Conservation (phyloP, 2,888 invertebrate species). For the Erebia aethiops region DNA sequence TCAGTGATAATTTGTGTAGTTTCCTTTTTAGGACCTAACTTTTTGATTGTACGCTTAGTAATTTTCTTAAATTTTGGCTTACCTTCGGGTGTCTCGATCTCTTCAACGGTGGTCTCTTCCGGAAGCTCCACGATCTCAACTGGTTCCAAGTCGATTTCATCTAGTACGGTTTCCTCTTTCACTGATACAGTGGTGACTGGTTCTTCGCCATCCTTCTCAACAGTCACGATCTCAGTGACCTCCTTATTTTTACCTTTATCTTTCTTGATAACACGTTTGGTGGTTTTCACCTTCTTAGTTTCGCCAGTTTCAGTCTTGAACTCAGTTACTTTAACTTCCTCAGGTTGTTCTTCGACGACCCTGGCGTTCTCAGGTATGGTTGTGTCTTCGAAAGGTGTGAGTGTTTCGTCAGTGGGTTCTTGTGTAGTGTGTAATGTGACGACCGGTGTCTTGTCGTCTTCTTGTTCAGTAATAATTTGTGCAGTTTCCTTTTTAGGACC, state of each 20-base stretch:
- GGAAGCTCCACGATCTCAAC: neutral
- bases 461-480: conserved; percentile 37
- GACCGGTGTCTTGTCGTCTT: conserved; percentile 45
- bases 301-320: neutral
- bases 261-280: neutral
- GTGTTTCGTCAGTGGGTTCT: conserved; percentile 18
- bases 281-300: neutral
- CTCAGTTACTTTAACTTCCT: neutral
- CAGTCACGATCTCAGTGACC: neutral
- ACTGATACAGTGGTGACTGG: neutral
- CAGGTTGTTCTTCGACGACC: neutral
- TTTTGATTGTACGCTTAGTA: neutral
- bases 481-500: conserved; percentile 46
- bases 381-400: neutral
- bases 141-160: neutral
- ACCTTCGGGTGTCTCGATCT: neutral
- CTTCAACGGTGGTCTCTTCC: neutral
- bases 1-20: neutral
- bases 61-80: neutral
- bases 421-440: conserved; percentile 12
- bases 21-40: neutral
- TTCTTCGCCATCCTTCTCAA: neutral
- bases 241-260: neutral
- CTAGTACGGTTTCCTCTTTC: neutral
- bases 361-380: neutral